Conservation (phyloP, 2,113 vertebrate genomes). For the Baryphthengus martii region DNA sequence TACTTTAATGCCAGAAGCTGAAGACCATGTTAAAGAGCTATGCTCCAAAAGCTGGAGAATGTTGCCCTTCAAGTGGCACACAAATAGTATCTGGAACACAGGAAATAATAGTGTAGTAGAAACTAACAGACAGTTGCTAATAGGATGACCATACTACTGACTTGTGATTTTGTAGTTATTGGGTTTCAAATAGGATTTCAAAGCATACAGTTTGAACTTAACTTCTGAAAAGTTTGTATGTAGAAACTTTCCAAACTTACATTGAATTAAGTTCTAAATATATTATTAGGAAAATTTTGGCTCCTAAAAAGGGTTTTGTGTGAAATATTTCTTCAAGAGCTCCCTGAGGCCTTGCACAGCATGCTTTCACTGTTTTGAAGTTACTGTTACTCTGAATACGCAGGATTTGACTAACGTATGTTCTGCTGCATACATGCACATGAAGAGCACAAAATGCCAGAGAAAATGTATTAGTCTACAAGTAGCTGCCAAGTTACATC, state of each 20-base stretch:
- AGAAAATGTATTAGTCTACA: neutral
- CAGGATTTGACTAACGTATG: neutral
- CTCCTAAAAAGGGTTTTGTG: neutral
- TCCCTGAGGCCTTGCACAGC: neutral
- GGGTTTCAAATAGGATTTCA: neutral
- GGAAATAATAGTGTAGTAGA: neutral
- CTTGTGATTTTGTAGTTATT: neutral
- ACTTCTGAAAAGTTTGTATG: neutral
- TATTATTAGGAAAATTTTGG: neutral
- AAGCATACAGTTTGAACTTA: neutral
- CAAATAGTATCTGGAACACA: neutral
- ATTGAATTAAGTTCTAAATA: neutral
- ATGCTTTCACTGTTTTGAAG: neutral
- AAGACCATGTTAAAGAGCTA: neutral
- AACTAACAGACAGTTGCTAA: neutral
- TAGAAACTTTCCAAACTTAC: neutral
- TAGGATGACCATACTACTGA: neutral
- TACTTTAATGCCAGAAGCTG: neutral
- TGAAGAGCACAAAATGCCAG: neutral
- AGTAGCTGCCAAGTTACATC: neutral
- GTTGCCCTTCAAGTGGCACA: neutral
- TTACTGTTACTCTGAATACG: neutral
- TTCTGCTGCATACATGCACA: neutral
- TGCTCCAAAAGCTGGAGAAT: neutral
- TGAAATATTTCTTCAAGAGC: neutral